Base-by-base conservation (phyloP, 2,888 invertebrate genomes). In the Rotaria socialis region DNA sequence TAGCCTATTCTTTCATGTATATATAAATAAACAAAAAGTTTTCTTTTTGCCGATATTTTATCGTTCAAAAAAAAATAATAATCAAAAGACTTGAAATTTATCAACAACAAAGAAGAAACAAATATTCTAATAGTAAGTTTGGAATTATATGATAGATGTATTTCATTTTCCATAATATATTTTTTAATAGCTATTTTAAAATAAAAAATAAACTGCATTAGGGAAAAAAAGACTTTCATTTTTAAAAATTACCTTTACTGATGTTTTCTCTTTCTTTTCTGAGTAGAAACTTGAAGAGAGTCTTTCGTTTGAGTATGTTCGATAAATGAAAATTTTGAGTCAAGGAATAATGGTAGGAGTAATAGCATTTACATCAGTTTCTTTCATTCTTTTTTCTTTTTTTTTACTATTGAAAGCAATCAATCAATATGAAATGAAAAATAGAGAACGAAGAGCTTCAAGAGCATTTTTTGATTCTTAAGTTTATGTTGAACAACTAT, bases 401-500 rank as follows among this genome's bases (percentile, higher is more conserved):
- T 55, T 55, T 55, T 55, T 55, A 55, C 55, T 55, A 19, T 55
- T 55, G 22, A 55, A 55, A 67, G 27, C 67, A 67, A 27, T 27
- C 35, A 67, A 67, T 67, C 67, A 67, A 22, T 55, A 55, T 55
- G 55, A 6, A 55, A 22, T 22, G 55, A 55, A 67, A 35, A 35
- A 58, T 24, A 58, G 14, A 14, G 67, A 67, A 67, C 10, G 67
- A 67, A 14, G 16, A 27, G 35, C 19, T 67, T 35, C 35, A 41
- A 67, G 67, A 41, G 67, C 67, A 67, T 67, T 35, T 67, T 2
- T 35, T 16, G 16, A 35, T 19, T 67, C 35, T 67, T 19, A 67
- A 67, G 67, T 67, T 67, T 41, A 67, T 67, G 67, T 67, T 67
- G 67, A 67, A 67, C 67, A 67, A 67, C 14, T 67, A 67, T 35